Percentiles rank a stretch among this genome's conserved stretches.
phyloP scores from a whole-genome alignment of 2,888 invertebrate species.

The Bellardia pandia region DNA sequence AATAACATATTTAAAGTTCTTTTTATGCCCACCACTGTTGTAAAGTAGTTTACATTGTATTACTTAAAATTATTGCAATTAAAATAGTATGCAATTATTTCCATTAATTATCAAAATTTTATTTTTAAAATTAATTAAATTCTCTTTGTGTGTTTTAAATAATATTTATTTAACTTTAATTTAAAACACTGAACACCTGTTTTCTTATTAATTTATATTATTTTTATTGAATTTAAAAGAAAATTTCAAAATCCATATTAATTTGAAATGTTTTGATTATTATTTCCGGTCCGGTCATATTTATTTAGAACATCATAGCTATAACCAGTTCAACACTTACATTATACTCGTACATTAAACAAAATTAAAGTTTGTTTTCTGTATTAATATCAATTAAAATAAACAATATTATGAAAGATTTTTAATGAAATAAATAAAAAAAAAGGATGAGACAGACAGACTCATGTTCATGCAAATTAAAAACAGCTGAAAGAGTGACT shows the following conservation, averaged over 20 bases:
- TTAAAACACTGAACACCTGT: conserved; percentile 34
- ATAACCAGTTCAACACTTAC: conserved; percentile 51
- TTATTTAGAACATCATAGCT: conserved; percentile 7
- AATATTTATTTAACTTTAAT: conserved; percentile 1
- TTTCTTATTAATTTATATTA: conserved; percentile 1
- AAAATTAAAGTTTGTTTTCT: conserved; percentile 2
- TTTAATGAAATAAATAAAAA: conserved; percentile 16
- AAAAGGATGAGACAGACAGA: conserved; percentile 31
- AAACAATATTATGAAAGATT: conserved; percentile 20
- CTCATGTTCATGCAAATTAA: conserved; percentile 14
- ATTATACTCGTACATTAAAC: background rate
- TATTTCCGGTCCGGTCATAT: conserved; percentile 63
- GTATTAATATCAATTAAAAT: conserved; percentile 12
- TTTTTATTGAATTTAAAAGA: conserved; percentile 7
- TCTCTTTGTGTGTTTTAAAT: background rate
- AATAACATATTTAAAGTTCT: no score
- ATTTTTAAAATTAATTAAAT: background rate
- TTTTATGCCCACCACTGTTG: no score
- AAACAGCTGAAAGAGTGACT: conserved; percentile 48
- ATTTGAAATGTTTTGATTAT: conserved; percentile 40
- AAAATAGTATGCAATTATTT: no score
- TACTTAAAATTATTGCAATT: no score
- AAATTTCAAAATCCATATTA: background rate
- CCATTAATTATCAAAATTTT: background rate
- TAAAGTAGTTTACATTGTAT: no score